phyloP scores from a whole-genome alignment of 2,888 invertebrate genomes.

The Pachymerium ferrugineum region DNA sequence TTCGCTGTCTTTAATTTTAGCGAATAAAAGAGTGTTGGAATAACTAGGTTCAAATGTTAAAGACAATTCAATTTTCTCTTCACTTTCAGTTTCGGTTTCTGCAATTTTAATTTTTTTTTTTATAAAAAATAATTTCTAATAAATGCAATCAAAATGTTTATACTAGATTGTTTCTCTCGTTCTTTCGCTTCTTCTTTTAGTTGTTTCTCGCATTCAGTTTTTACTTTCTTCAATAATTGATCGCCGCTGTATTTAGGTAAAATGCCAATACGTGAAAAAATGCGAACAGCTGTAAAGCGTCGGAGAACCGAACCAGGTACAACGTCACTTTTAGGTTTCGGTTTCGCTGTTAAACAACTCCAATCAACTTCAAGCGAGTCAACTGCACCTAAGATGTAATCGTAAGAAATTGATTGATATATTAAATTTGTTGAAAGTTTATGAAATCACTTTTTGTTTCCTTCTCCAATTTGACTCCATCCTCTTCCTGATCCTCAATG shows the following conservation, averaged over 20 bases:
- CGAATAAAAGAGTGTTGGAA: constrained; percentile 30
- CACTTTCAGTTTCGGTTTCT: background rate
- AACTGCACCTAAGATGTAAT: constrained; percentile 58
- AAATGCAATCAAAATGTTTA: background rate
- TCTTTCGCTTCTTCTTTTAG: constrained; percentile 39
- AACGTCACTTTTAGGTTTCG: constrained; percentile 40
- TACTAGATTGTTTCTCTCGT: constrained; percentile 17
- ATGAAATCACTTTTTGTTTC: background rate
- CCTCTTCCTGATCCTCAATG: constrained; percentile 35
- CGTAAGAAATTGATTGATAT: constrained; percentile 11
- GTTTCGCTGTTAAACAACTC: constrained; percentile 64
- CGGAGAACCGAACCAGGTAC: constrained; percentile 60
- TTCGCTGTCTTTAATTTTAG: constrained; percentile 40
- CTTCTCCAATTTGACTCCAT: constrained; percentile 3
- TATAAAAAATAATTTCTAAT: background rate
- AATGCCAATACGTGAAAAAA: constrained; percentile 73
- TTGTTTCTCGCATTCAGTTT: constrained; percentile 40
- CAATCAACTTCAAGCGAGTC: constrained; percentile 95
- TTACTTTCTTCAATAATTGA: constrained; percentile 52
- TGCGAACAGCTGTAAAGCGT: constrained; percentile 72
- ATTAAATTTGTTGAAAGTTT: background rate
- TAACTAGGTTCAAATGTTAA: background rate
- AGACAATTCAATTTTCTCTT: background rate
- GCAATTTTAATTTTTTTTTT: background rate
- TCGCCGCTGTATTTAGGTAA: constrained; percentile 72